phyloP scores from a whole-genome alignment of 2,888 invertebrate genomes.

The Lepidochitona cinerea region DNA sequence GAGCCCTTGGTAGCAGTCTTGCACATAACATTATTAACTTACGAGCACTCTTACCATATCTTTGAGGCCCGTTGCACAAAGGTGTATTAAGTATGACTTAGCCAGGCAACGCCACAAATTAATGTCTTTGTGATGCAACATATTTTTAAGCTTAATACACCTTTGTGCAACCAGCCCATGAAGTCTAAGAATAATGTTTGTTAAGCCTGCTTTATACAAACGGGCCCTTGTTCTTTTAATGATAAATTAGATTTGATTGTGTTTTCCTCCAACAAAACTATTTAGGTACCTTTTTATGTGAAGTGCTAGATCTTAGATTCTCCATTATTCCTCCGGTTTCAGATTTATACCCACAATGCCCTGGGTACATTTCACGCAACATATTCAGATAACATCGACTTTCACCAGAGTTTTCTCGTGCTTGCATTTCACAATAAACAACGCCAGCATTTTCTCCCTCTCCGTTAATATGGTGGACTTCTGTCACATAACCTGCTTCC shows the following conservation, averaged over 20 bases:
- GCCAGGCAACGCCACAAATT: too few relatives aligned
- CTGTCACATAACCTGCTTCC: slow-evolving; percentile 88
- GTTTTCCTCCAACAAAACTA: neutral
- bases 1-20: too few relatives aligned
- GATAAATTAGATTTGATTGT: neutral
- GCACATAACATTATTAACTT: too few relatives aligned
- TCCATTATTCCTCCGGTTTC: slow-evolving; percentile 89
- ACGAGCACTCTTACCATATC: too few relatives aligned
- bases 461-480: slow-evolving; percentile 92
- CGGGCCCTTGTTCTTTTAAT: neutral
- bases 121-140: too few relatives aligned
- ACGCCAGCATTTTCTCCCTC: slow-evolving; percentile 93
- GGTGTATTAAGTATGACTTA: too few relatives aligned
- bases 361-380: slow-evolving; percentile 83
- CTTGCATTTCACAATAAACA: slow-evolving; percentile 97
- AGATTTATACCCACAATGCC: slow-evolving; percentile 85
- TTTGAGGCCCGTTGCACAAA: too few relatives aligned
- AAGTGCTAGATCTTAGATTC: slow-evolving; percentile 86
- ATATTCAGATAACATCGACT: slow-evolving; percentile 79
- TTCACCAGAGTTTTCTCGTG: slow-evolving; percentile 85
- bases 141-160: too few relatives aligned
- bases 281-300: slow-evolving; percentile 81
- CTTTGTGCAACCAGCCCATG: too few relatives aligned
- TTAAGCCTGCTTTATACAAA: neutral
- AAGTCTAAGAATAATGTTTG: too few relatives aligned